phyloP scores from a whole-genome alignment of 2,888 invertebrate genomes.

The Dryadula phaetusa region DNA sequence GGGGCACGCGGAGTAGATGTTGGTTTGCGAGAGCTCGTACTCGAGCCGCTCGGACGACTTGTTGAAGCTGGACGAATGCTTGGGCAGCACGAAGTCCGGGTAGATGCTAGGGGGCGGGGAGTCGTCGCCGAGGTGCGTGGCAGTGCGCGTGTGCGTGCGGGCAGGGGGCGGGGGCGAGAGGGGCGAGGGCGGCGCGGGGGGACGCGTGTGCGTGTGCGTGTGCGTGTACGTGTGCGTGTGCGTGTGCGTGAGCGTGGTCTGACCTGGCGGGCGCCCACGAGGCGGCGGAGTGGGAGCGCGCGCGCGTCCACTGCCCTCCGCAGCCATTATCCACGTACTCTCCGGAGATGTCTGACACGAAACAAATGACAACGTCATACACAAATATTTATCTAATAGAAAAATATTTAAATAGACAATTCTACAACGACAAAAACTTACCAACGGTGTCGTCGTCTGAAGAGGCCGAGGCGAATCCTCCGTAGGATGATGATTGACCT shows the following conservation, averaged over 20 bases:
- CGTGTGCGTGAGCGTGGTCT: constrained; percentile 55
- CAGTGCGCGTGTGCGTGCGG: constrained; percentile 66
- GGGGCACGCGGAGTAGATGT: constrained; percentile 82
- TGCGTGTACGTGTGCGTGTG: constrained; percentile 49
- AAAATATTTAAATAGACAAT: not conserved
- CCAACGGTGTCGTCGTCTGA: constrained; percentile 85
- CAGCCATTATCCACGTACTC: constrained; percentile 80
- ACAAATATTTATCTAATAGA: not conserved
- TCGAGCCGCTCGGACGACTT: constrained; percentile 80
- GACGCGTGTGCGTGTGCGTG: constrained; percentile 52
- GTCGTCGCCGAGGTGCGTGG: constrained; percentile 65
- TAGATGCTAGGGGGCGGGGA: constrained; percentile 74
- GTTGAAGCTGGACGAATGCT: constrained; percentile 75
- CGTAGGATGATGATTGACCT: constrained; percentile 84
- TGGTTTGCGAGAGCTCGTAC: constrained; percentile 83
- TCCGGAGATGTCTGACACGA: constrained; percentile 75
- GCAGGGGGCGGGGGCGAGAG: constrained; percentile 50
- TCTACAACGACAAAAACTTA: constrained; percentile 49
- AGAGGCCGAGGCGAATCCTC: constrained; percentile 85
- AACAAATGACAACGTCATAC: not conserved
- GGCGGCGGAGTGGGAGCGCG: constrained; percentile 82
- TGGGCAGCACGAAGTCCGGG: constrained; percentile 77
- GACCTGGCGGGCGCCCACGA: constrained; percentile 79
- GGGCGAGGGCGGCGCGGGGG: constrained; percentile 50
- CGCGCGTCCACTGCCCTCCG: constrained; percentile 72